Conservation (phyloP, 1,140 invertebrate genomes). For the Polypedilum pembai region DNA sequence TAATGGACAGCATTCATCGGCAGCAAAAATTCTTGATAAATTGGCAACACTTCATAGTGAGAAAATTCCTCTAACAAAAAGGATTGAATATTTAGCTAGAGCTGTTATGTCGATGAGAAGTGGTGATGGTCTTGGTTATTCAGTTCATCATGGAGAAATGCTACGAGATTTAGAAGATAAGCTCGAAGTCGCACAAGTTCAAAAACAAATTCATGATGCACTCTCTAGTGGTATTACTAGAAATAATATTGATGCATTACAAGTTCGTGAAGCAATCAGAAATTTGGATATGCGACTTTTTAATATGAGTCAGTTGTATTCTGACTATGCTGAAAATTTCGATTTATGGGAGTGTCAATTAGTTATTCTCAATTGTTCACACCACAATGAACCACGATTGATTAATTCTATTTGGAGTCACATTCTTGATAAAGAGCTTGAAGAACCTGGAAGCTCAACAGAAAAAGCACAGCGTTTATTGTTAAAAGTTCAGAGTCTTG, state of each 20-base stretch:
- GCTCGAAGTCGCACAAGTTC: conserved; percentile 42
- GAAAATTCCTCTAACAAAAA: conserved; percentile 56
- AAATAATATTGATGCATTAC: conserved; percentile 31
- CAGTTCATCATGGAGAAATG: conserved; percentile 72
- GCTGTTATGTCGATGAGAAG: conserved; percentile 93
- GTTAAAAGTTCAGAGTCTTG: conserved; percentile 64
- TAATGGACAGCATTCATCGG: conserved; percentile 81
- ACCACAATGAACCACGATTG: conserved; percentile 66
- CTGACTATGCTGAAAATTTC: conserved; percentile 73
- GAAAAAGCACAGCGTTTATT: conserved; percentile 61
- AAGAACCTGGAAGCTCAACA: conserved; percentile 46
- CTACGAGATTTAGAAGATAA: conserved; percentile 90
- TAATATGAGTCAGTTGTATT: conserved; percentile 60
- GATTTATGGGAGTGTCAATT: conserved; percentile 78
- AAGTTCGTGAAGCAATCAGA: conserved; percentile 35
- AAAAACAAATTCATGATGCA: conserved; percentile 38
- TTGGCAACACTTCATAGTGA: conserved; percentile 72
- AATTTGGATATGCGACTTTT: conserved; percentile 39
- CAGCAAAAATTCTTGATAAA: conserved; percentile 83
- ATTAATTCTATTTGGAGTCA: conserved; percentile 74
- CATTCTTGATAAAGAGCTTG: conserved; percentile 56
- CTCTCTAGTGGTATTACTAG: conserved; percentile 33
- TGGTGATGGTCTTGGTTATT: conserved; percentile 62
- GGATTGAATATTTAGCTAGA: conserved; percentile 83
- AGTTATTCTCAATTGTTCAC: conserved; percentile 75